phyloP scores from a whole-genome alignment of 2,888 invertebrate genomes.

The Masnerella sp. region DNA sequence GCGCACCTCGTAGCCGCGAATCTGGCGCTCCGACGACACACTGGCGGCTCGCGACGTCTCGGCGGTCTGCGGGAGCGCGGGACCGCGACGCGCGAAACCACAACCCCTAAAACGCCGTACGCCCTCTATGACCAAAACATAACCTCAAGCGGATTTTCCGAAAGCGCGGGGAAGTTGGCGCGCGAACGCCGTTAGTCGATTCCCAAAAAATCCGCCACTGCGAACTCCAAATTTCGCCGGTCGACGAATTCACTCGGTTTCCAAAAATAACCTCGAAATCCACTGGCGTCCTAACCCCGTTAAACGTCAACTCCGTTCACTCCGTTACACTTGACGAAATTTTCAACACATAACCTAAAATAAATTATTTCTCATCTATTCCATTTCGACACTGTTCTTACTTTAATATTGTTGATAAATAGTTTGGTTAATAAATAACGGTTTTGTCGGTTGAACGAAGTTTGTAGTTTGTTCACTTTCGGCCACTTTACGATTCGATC shows the following conservation, averaged over 20 bases:
- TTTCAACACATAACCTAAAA: no score
- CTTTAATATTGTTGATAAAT: no score
- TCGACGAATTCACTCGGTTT: not conserved
- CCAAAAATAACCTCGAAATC: not conserved
- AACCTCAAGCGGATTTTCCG: conserved; percentile 66
- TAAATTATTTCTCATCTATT: no score
- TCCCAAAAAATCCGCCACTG: not conserved
- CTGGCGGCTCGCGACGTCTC: conserved; percentile 13
- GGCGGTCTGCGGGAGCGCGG: conserved; percentile 68
- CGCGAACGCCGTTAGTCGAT: not conserved
- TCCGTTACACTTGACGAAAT: no score
- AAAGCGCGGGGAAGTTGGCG: conserved; percentile 14
- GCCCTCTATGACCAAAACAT: conserved; percentile 75
- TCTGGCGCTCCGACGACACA: not conserved
- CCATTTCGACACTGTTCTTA: no score
- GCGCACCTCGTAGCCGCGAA: no score
- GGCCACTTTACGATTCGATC: no score
- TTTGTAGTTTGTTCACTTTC: no score
- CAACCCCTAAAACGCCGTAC: conserved; percentile 73
- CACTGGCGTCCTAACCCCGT: no score
- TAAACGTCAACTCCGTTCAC: no score
- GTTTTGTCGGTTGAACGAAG: no score
- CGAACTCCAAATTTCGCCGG: not conserved
- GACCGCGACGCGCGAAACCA: conserved; percentile 75
- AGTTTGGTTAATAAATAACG: no score